A percentile compares a stretch with the other conserved stretches of the same genome.
phyloP scores from a whole-genome alignment of 2,797 vertebrate species.

The Xyrichtys novacula region DNA sequence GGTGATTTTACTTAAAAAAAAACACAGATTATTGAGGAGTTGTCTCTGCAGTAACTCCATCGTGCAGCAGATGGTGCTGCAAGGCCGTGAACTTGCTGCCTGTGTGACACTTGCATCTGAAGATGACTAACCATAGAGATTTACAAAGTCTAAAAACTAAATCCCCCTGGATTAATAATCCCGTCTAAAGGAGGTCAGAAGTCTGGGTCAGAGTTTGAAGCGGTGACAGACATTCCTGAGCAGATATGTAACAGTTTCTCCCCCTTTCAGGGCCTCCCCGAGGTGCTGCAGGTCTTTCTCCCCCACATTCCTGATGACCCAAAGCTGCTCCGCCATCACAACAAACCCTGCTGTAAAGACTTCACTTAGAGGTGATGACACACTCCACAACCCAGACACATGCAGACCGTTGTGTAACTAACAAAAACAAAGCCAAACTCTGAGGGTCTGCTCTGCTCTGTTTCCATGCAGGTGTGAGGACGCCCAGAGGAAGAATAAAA shows the following conservation, averaged over 20 bases:
- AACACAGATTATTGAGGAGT: neutral
- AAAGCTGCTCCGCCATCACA: conserved; percentile 93
- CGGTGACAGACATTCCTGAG: conserved; percentile 69
- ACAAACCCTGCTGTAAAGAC: conserved; percentile 94
- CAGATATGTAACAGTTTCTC: conserved; percentile 60
- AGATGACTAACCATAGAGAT: conserved; percentile 4
- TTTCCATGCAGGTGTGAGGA: conserved; percentile 90
- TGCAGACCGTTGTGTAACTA: conserved; percentile 46
- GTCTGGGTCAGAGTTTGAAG: conserved; percentile 29
- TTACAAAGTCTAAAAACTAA: neutral
- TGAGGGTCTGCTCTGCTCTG: conserved; percentile 17
- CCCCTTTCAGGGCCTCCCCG: conserved; percentile 88
- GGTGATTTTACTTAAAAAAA: neutral
- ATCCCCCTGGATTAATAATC: conserved; percentile 22
- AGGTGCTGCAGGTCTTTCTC: conserved; percentile 94
- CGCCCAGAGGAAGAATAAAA: conserved; percentile 91
- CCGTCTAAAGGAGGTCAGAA: conserved; percentile 18
- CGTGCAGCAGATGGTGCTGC: conserved; percentile 95
- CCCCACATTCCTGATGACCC: conserved; percentile 93
- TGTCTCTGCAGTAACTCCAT: conserved; percentile 89
- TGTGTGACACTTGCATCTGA: conserved; percentile 56
- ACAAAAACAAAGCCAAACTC: conserved; percentile 51
- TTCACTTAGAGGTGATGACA: conserved; percentile 91
- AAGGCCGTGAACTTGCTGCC: conserved; percentile 90
- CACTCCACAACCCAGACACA: conserved; percentile 35